A percentile compares a stretch with the other conserved stretches of the same genome.
phyloP scores from a whole-genome alignment of 2,113 vertebrate genomes.

The Ophiodon elongatus region DNA sequence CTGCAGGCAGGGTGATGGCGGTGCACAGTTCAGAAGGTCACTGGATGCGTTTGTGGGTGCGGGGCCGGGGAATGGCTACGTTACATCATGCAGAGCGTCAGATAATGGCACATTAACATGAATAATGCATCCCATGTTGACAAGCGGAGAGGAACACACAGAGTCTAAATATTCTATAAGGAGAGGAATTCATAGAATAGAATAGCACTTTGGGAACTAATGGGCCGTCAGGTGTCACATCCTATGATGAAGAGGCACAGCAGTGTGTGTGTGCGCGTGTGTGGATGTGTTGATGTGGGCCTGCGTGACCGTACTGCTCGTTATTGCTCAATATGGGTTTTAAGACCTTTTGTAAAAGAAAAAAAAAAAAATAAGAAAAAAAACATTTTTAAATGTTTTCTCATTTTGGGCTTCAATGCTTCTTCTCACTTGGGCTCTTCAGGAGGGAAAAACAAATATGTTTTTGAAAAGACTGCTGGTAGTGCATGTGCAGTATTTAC shows the following conservation, averaged over 20 bases:
- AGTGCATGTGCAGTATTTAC: slow-evolving; percentile 15
- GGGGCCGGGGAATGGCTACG: slow-evolving; percentile 60
- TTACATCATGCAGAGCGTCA: slow-evolving; percentile 78
- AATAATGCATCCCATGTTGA: slow-evolving; percentile 82
- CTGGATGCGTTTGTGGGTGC: slow-evolving; percentile 62
- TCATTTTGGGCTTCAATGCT: slow-evolving; percentile 46
- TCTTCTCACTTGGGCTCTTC: slow-evolving; percentile 44
- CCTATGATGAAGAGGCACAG: slow-evolving; percentile 70
- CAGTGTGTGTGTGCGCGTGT: slow-evolving; percentile 38
- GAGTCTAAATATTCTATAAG: slow-evolving; percentile 79
- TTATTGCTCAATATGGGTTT: slow-evolving; percentile 70
- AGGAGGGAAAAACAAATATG: slow-evolving; percentile 15
- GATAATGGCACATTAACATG: slow-evolving; percentile 81
- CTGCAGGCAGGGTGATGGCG: slow-evolving; percentile 58
- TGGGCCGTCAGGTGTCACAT: slow-evolving; percentile 79
- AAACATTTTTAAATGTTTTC: slow-evolving; percentile 56
- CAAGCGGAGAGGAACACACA: slow-evolving; percentile 71
- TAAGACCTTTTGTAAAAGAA: slow-evolving; percentile 47
- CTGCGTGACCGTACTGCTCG: slow-evolving; percentile 49
- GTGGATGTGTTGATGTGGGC: slow-evolving; percentile 16
- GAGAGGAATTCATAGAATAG: slow-evolving; percentile 73
- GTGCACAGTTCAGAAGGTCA: slow-evolving; percentile 80
- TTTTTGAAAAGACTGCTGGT: slow-evolving; percentile 49
- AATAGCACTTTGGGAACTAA: slow-evolving; percentile 80
- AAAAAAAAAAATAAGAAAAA: slow-evolving; percentile 27